phyloP scores from a whole-genome alignment of 2,113 vertebrate genomes.

The Tursiops truncatus region DNA sequence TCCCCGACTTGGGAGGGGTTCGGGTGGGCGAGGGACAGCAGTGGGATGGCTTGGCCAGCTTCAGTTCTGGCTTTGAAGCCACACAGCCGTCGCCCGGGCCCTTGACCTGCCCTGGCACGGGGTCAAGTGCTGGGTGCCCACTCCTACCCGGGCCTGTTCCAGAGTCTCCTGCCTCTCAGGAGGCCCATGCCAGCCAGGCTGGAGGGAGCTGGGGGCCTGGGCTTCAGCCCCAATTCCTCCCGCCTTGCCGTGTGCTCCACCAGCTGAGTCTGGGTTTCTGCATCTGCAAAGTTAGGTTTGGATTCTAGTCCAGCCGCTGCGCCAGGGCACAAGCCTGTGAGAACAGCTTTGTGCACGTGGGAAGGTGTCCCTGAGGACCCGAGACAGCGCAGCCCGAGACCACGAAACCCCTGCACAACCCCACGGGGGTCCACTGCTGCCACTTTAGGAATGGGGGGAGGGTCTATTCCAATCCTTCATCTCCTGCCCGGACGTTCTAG shows the following conservation, averaged over 20 bases:
- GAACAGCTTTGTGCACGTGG: rapidly evolving
- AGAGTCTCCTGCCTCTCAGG: not conserved
- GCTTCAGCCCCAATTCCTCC: not conserved
- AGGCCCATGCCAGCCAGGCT: not conserved
- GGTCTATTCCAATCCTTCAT: not conserved
- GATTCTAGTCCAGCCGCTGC: not conserved
- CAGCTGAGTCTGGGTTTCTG: not conserved
- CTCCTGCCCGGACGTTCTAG: constrained; percentile 32
- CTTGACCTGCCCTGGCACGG: not conserved
- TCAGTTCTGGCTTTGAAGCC: not conserved
- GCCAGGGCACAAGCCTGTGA: not conserved
- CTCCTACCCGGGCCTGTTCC: not conserved
- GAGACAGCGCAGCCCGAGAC: not conserved
- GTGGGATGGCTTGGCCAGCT: not conserved
- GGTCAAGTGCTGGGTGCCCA: not conserved
- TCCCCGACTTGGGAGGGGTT: not conserved
- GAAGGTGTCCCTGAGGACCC: not conserved
- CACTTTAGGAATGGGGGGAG: not conserved
- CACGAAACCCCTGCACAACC: not conserved
- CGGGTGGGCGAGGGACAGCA: not conserved
- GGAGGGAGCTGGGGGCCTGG: rapidly evolving
- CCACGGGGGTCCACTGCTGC: not conserved
- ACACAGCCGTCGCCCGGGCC: not conserved
- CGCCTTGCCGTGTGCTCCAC: not conserved
- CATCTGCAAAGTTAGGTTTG: not conserved